These are phyloP conservation scores for Cyrtodaria siliqua DNA, from an alignment of 2,888 invertebrate genomes.

Conservation along the genomic window DNA sequence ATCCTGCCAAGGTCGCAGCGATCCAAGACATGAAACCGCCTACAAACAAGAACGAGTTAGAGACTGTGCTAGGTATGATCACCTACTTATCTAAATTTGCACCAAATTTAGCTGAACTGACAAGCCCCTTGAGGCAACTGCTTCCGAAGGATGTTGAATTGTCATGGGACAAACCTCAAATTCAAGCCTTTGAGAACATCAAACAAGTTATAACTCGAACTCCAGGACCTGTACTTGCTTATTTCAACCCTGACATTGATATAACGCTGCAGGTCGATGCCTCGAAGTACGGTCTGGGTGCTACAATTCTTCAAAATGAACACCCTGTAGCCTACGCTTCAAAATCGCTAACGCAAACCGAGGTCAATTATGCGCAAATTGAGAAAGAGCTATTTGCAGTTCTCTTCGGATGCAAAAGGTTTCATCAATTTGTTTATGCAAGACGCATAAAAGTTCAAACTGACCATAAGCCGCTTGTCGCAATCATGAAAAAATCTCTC, in stretches of 20 bases:
- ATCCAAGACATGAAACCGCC: background rate
- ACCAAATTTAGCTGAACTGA: background rate
- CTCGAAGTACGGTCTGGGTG: slow-evolving; percentile 30
- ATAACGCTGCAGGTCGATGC: slow-evolving; percentile 38
- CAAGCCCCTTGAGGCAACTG: background rate
- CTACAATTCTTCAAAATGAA: slow-evolving; percentile 15
- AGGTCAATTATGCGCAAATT: slow-evolving; percentile 29
- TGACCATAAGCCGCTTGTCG: slow-evolving; percentile 30
- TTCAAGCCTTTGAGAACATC: slow-evolving; percentile 15
- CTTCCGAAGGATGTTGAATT: too few relatives aligned
- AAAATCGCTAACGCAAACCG: slow-evolving; percentile 25
- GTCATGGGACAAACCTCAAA: too few relatives aligned
- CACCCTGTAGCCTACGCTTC: slow-evolving; percentile 30
- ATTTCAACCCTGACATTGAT: slow-evolving; percentile 23
- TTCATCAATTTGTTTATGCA: slow-evolving; percentile 9
- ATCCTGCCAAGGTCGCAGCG: slow-evolving; percentile 3
- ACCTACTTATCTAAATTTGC: too few relatives aligned
- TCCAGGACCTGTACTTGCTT: slow-evolving; percentile 13
- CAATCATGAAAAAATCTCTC: slow-evolving; percentile 16
- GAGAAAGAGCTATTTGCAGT: slow-evolving; percentile 31
- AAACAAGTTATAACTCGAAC: slow-evolving; percentile 4
- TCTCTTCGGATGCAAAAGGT: too few relatives aligned
- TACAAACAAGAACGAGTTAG: slow-evolving; percentile 4
- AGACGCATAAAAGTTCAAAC: slow-evolving; percentile 19
- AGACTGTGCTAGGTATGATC: slow-evolving; percentile 22